Evolutionary conservation across 2,113 vertebrate species (phyloP).

Genomic region (Lanius ludovicianus): DNA sequence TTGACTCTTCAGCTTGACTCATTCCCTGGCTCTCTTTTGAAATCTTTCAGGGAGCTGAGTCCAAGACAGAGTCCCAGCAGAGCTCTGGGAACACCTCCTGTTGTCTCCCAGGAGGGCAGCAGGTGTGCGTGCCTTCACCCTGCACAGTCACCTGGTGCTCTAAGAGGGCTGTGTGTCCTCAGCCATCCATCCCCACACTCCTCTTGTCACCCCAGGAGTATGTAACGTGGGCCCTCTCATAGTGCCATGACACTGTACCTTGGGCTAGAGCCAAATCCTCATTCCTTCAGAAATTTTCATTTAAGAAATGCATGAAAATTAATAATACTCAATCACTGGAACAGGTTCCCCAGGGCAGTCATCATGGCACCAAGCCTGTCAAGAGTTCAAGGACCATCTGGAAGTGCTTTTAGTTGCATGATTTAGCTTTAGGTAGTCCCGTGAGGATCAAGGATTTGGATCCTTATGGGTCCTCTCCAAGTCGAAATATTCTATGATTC

Average conservation of each 20-base stretch:
- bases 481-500: not conserved
- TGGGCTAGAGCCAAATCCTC: not conserved
- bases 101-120: not conserved
- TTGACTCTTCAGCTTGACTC: not conserved
- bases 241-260: not conserved
- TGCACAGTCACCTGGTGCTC: not conserved
- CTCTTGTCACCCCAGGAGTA: not conserved
- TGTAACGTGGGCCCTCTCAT: not conserved
- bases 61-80: not conserved
- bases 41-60: not conserved
- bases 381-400: not conserved
- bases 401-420: not conserved
- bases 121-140: not conserved
- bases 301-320: not conserved
- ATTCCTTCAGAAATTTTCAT: not conserved
- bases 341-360: not conserved
- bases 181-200: rapidly evolving
- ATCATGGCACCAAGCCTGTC: not conserved
- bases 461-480: not conserved
- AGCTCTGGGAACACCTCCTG: not conserved
- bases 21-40: not conserved
- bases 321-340: not conserved
- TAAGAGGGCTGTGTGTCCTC: not conserved
- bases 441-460: not conserved
- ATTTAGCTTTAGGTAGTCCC: not conserved